These are phyloP conservation scores for Pristionchus exspectatus DNA, from an alignment of 2,888 invertebrate species.

Conservation along the genomic window DNA sequence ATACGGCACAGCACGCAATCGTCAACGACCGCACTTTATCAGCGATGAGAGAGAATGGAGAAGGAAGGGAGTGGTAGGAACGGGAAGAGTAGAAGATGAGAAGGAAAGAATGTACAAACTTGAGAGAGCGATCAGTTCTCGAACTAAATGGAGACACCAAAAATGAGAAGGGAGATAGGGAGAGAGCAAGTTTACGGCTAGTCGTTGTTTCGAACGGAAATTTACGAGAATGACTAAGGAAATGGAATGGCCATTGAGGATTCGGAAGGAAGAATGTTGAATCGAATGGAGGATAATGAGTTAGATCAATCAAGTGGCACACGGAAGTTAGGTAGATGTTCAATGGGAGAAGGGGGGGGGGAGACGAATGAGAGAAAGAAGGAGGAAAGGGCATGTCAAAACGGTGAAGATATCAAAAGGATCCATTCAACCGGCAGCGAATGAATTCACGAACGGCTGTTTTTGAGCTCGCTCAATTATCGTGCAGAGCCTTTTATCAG, in stretches of 20 bases:
- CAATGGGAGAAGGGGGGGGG: not conserved
- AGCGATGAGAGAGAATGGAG: not conserved
- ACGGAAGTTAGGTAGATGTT: not conserved
- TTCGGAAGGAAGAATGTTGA: not conserved
- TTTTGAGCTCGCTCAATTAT: constrained; percentile 6
- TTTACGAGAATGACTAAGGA: constrained; percentile 41
- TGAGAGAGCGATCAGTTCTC: constrained; percentile 21
- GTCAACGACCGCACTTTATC: constrained; percentile 26
- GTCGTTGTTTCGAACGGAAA: constrained; percentile 45
- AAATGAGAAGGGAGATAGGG: constrained; percentile 27
- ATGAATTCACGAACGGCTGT: not conserved
- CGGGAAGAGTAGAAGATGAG: not conserved
- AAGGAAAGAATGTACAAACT: not conserved
- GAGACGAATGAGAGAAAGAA: constrained; percentile 13
- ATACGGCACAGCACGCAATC: constrained; percentile 6
- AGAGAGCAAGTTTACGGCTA: constrained; percentile 39
- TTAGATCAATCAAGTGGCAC: constrained; percentile 11
- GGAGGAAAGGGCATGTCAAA: constrained; percentile 1
- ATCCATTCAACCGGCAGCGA: not conserved
- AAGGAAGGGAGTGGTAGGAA: constrained; percentile 11
- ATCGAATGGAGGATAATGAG: constrained; percentile 7
- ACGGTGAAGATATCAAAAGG: not conserved
- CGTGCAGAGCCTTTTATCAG: not conserved
- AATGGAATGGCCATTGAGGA: not conserved
- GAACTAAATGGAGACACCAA: constrained; percentile 22